Evolutionary conservation across 2,113 vertebrate species (phyloP).

Genomic region (Protobothrops mucrosquamatus): DNA sequence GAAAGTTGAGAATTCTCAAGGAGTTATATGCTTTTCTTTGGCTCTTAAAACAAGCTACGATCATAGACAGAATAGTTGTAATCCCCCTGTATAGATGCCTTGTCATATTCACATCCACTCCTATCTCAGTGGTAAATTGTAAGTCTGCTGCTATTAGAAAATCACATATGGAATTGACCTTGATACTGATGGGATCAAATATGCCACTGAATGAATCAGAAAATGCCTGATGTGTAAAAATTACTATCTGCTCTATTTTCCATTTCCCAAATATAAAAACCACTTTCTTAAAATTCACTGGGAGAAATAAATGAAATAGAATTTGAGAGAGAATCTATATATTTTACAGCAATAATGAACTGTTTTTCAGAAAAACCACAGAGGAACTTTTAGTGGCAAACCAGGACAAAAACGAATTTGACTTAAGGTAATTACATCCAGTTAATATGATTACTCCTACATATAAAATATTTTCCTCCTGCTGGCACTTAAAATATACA

Average conservation of each 20-base stretch:
- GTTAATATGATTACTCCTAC: neutral
- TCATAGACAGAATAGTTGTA: neutral
- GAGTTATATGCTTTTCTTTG: neutral
- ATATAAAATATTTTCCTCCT: neutral
- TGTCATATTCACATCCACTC: neutral
- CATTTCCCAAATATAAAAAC: neutral
- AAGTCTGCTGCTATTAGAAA: neutral
- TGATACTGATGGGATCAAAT: neutral
- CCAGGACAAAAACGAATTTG: neutral
- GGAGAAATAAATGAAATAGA: neutral
- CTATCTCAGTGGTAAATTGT: neutral
- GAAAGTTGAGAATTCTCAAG: no score
- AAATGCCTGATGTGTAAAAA: neutral
- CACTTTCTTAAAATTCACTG: neutral
- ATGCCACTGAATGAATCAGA: neutral
- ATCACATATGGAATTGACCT: neutral
- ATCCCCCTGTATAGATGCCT: neutral
- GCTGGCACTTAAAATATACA: neutral
- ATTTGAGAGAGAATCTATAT: neutral
- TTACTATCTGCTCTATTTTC: neutral
- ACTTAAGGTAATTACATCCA: neutral
- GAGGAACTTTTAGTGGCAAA: neutral
- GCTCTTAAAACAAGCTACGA: neutral
- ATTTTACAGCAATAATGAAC: neutral
- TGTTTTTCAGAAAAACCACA: neutral